Percentiles rank a stretch among this genome's conserved stretches.
Conservation (phyloP, 1,140 invertebrate species). For the Scylla paramamosain region DNA sequence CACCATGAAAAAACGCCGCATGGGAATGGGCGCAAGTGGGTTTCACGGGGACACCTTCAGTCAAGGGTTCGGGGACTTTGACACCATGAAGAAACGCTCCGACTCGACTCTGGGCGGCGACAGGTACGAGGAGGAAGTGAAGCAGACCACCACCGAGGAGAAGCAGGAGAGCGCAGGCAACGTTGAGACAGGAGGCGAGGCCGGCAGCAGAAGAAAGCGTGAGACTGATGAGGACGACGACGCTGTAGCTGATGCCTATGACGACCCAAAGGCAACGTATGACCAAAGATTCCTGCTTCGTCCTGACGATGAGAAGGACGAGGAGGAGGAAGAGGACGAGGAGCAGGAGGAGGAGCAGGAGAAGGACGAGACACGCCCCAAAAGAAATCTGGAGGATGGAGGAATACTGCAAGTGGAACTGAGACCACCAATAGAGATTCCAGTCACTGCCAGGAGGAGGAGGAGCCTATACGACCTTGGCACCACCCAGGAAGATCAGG, state of each 20-base stretch:
- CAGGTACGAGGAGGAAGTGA: not conserved
- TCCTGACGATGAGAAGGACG: not conserved
- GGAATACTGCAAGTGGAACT: constrained; percentile 52
- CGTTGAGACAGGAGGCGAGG: constrained; percentile 42
- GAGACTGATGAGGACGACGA: constrained; percentile 79
- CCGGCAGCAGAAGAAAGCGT: constrained; percentile 59
- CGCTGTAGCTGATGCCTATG: constrained; percentile 82
- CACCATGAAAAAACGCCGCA: constrained; percentile 81
- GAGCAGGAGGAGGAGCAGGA: constrained; percentile 15
- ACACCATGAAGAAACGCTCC: constrained; percentile 78
- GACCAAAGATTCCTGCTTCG: not conserved
- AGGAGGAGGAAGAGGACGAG: constrained; percentile 24
- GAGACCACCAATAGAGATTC: constrained; percentile 51
- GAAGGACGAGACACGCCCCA: constrained; percentile 38
- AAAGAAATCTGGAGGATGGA: constrained; percentile 58
- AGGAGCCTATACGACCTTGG: constrained; percentile 79
- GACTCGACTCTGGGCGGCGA: constrained; percentile 44
- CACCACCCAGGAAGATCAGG: constrained; percentile 81
- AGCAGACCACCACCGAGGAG: not conserved
- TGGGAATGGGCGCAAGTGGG: constrained; percentile 81
- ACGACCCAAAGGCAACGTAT: constrained; percentile 76
- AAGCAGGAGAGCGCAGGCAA: not conserved
- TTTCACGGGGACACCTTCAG: constrained; percentile 82
- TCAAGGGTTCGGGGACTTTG: constrained; percentile 81
- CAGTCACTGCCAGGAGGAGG: constrained; percentile 31